Percentiles rank a stretch among this genome's conserved stretches.
phyloP scores from a whole-genome alignment of 1,140 invertebrate genomes.

The Megalonaias nervosa region DNA sequence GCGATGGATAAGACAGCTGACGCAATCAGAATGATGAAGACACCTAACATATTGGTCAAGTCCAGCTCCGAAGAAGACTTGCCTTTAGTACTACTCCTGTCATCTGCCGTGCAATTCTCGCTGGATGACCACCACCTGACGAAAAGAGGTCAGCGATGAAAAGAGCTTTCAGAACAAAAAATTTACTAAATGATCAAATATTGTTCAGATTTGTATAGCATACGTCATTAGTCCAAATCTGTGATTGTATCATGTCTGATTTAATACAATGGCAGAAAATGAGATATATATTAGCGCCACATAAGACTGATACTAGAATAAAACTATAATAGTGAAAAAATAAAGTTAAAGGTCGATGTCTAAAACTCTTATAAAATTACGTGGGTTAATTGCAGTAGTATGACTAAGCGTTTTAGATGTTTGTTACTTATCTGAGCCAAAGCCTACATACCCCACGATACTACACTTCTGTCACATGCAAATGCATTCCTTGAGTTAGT shows the following conservation, averaged over 20 bases:
- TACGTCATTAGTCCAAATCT: not conserved
- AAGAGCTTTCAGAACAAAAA: not conserved
- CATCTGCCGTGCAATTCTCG: slow-evolving; percentile 89
- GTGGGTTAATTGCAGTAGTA: too few species aligned
- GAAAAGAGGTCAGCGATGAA: not conserved
- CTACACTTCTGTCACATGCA: too few species aligned
- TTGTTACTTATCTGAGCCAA: too few species aligned
- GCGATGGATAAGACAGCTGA: slow-evolving; percentile 91
- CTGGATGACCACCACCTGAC: slow-evolving; percentile 67
- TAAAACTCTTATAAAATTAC: too few species aligned
- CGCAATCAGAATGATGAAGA: slow-evolving; percentile 94
- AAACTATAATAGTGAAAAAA: not conserved
- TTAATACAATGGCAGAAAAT: not conserved
- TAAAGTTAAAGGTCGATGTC: too few species aligned
- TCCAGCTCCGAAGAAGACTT: slow-evolving; percentile 94
- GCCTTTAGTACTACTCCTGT: slow-evolving; percentile 87
- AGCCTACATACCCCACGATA: too few species aligned
- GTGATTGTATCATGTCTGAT: not conserved
- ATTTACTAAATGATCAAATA: not conserved
- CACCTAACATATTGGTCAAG: slow-evolving; percentile 94
- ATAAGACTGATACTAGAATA: not conserved
- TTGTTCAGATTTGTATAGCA: not conserved
- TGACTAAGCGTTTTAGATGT: too few species aligned
- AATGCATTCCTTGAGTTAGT: too few species aligned
- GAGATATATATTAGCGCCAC: not conserved